Evolutionary conservation across 2,113 vertebrate genomes (phyloP), one percentile per base, ranked within the genome.

Genomic region (Phylloscopus trochilus): DNA sequence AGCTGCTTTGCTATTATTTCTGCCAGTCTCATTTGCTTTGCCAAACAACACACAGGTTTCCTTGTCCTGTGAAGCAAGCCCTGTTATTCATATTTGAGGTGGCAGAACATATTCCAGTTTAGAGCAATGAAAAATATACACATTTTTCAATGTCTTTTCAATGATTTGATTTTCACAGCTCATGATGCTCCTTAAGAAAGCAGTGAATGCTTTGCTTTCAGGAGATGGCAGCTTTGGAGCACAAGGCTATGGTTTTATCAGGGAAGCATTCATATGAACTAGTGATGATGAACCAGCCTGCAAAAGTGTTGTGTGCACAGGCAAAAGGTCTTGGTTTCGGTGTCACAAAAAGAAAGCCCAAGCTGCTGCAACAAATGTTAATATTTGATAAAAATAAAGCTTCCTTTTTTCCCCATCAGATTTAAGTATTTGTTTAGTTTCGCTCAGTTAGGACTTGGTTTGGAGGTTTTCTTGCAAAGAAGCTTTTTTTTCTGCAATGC

Each of bases 291-390:
- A 52, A 63, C 33, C 88, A 96, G 52, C 47, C 58, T 47, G 56
- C 35, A 87, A 70, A 90, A 92, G 59, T 26, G 16, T 72, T 90
- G 46, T 5, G 2, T 79, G 66, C 52, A 31, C 18, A 66, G 63
- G 41, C 24, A 53, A 81, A 92, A 95, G 64, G 69, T 94, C 88
- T 83, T 94, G 75, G 35, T 56, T 89, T 95, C 28, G 1, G 53
- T 81, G 52, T 90, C 77, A 89, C 16, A 83, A 82, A 89, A 95
- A 96, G 68, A 88, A 92, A 89, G 46, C 16, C 41, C 49, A 91
- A 64, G 35, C 43, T 62, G 16, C 35, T 89, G 62, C 63, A 83
- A 37, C 31, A 27, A 17, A 7, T 46, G 56, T 13, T 91, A 56
- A 44, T 66, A 64, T 64, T 72, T 81, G 14, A 53, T 68, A 58